Percentiles rank a stretch among this genome's conserved stretches.
Evolutionary conservation across 64 coral and sea anemone species (phyloP).

Genomic region (Cladopsammia gracilis): DNA sequence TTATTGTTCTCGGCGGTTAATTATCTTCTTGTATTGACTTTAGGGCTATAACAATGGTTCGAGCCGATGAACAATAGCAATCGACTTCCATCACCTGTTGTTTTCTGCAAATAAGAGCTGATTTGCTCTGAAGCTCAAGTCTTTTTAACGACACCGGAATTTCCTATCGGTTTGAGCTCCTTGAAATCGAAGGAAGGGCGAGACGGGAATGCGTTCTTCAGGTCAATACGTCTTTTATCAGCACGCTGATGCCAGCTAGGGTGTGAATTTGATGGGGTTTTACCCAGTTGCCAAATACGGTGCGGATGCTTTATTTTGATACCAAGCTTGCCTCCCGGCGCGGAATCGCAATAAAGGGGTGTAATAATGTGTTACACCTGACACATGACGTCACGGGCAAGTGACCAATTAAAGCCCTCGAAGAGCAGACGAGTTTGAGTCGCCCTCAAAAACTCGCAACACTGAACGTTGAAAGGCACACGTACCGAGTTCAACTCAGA

Average conservation of each 20-base stretch:
- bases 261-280: slow-evolving; percentile 50
- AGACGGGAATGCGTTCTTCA: background rate
- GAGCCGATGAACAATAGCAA: slow-evolving; percentile 13
- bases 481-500: background rate
- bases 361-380: slow-evolving; percentile 67
- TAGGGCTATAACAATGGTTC: slow-evolving; percentile 24
- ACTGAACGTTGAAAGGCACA: slow-evolving; percentile 50
- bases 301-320: slow-evolving; percentile 23
- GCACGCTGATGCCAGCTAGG: background rate
- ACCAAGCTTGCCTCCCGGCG: slow-evolving; percentile 68
- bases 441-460: slow-evolving; percentile 16
- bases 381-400: slow-evolving; percentile 76
- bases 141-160: slow-evolving; percentile 38
- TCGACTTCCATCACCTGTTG: slow-evolving; percentile 38
- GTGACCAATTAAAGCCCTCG: slow-evolving; percentile 66
- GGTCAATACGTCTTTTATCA: slow-evolving; percentile 34
- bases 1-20: slow-evolving; percentile 47
- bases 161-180: slow-evolving; percentile 13
- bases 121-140: slow-evolving; percentile 14
- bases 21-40: slow-evolving; percentile 59
- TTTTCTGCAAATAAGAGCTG: slow-evolving; percentile 46
- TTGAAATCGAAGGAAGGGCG: slow-evolving; percentile 15
- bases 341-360: slow-evolving; percentile 60
- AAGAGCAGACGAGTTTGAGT: slow-evolving; percentile 16
- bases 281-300: slow-evolving; percentile 27